Evolutionary conservation across 2,797 vertebrate genomes (phyloP), one percentile per base, ranked within the genome.

Genomic region (Macropodus opercularis): DNA sequence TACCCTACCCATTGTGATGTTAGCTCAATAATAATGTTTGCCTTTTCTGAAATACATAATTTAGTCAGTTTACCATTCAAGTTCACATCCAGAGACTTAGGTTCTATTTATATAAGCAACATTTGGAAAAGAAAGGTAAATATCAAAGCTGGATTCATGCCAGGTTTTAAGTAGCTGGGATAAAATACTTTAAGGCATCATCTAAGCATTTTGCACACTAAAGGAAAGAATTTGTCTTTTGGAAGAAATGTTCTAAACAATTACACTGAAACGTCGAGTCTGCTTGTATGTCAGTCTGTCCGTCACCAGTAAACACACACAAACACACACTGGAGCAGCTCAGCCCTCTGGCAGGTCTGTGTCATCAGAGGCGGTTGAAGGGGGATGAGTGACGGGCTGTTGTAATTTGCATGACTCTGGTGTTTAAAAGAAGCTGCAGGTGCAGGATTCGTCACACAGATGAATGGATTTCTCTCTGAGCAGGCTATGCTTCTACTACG

Each of bases 61-160:
- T 58, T 8, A 15, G 8, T 43, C 31, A 6, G 14, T 31, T 42
- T 32, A 15, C 0, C 13, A 34, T 53, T 42, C 29, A 22, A 21
- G 93, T 94, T 72, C 84, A 26, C 22, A 13, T 42, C 23, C 31
- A 15, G 11, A 38, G 34, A 55, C 51, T 49, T 69, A 43, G 61
- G 60, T 65, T 26, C 31, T 15, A 56, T 63, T 69, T 56, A 27
- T 64, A n/a, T 40, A 38, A 49, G 43, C 58, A 50, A 64, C 64
- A 74, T 65, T 58, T 48, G 21, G 15, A 53, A 68, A 92, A 1
- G 89, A 94, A 47, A 93, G 93, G 75, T 72, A 61, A 82, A 64
- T 63, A 94, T 94, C 90, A 91, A 91, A 19, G 92, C 92, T 93
- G 90, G 88, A 48, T 93, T 84, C 94, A 90, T n/a, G 85, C 94